Evolutionary conservation across 2,888 invertebrate species (phyloP).

Genomic region (Acanthococcus lagerstroemiae): DNA sequence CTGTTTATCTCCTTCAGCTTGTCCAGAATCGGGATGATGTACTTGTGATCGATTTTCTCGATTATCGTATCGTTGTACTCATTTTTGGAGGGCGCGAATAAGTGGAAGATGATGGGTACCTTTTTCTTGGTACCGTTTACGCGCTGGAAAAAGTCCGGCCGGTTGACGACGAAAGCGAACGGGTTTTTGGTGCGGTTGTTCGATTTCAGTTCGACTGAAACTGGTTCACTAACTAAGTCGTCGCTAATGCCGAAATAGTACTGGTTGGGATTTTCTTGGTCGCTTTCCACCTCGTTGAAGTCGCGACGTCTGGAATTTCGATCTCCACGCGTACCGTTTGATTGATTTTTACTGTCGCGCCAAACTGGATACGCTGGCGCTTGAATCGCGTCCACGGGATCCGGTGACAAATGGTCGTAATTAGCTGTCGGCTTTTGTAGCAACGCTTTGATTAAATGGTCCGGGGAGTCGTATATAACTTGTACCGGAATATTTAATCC

Average conservation of each 20-base stretch:
- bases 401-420: not conserved
- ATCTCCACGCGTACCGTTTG: not conserved
- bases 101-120: not conserved
- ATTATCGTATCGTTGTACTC: not conserved
- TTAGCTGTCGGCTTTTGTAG: not conserved
- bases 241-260: not conserved
- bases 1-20: not conserved
- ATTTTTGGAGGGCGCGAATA: not conserved
- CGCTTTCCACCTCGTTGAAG: not conserved
- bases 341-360: not conserved
- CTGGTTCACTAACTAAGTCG: not conserved
- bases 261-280: not conserved
- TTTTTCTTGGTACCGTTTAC: constrained; percentile 1
- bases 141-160: not conserved
- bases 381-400: not conserved
- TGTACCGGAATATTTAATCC: constrained; percentile 17
- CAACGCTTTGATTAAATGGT: not conserved
- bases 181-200: not conserved
- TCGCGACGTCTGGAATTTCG: not conserved
- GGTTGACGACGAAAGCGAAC: not conserved
- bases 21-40: constrained; percentile 13
- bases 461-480: constrained; percentile 19
- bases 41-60: not conserved
- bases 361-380: not conserved
- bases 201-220: not conserved